A percentile compares a stretch with the other conserved stretches of the same genome.
These are phyloP conservation scores for Spinibarbus caldwelli DNA, from an alignment of 2,797 vertebrate genomes.

Conservation along the genomic window DNA sequence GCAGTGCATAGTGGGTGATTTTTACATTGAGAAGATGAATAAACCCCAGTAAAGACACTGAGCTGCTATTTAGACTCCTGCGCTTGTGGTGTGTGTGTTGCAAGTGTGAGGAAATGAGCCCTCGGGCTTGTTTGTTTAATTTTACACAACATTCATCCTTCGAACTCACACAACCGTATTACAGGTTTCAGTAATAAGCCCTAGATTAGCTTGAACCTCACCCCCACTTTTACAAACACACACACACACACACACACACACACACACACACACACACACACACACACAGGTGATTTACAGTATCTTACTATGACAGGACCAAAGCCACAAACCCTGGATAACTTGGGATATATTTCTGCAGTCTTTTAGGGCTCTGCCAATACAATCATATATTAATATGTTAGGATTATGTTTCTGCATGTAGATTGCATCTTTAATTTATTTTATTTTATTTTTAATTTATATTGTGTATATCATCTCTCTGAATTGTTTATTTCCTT, in stretches of 20 bases:
- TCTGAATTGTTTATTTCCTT: not conserved
- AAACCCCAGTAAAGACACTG: constrained; percentile 25
- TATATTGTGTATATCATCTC: not conserved
- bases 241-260: not conserved
- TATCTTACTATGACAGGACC: not conserved
- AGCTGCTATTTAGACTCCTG: constrained; percentile 17
- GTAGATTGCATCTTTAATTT: not conserved
- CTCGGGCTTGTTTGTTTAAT: constrained; percentile 38
- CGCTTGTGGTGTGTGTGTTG: constrained; percentile 20
- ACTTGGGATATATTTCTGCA: not conserved
- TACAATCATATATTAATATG: not conserved
- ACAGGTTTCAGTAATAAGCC: constrained; percentile 37
- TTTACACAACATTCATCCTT: constrained; percentile 28
- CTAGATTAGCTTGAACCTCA: constrained; percentile 32
- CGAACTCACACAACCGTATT: constrained; percentile 10
- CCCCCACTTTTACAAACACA: not conserved
- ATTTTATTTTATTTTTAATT: not conserved
- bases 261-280: not conserved
- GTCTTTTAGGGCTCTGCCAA: not conserved
- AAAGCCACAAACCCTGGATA: not conserved
- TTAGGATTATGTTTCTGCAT: not conserved
- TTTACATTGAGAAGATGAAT: constrained; percentile 36
- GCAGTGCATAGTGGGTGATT: constrained; percentile 5
- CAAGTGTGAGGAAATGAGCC: not conserved
- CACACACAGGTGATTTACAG: not conserved